Evolutionary conservation across 2,113 vertebrate species (phyloP).

Genomic region (Eclectus roratus): DNA sequence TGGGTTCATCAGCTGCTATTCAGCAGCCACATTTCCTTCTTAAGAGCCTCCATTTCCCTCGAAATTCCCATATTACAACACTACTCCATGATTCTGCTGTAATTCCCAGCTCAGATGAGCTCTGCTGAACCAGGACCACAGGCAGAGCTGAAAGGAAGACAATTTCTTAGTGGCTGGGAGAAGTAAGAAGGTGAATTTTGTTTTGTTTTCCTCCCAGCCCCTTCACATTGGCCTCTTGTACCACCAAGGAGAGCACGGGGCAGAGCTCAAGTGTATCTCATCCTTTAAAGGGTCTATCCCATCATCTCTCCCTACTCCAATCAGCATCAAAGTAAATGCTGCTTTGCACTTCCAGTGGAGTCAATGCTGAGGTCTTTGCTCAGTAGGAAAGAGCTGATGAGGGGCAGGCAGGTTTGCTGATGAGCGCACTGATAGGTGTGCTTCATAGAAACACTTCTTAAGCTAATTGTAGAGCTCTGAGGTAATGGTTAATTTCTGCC

Average conservation of each 20-base stretch:
- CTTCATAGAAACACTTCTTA: neutral
- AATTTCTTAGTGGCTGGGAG: neutral
- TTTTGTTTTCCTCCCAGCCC: neutral
- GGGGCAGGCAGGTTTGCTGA: neutral
- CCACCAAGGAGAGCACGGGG: neutral
- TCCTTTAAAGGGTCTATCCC: neutral
- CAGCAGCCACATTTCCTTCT: neutral
- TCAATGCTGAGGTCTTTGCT: neutral
- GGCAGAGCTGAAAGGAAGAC: neutral
- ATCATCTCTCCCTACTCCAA: neutral
- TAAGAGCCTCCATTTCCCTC: neutral
- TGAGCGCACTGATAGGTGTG: neutral
- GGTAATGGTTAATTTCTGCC: neutral
- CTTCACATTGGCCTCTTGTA: neutral
- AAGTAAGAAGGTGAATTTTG: neutral
- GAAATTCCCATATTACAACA: neutral
- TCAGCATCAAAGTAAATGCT: too few species aligned
- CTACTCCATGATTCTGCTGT: neutral
- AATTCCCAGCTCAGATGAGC: neutral
- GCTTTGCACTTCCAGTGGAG: neutral
- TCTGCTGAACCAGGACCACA: neutral
- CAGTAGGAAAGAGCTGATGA: neutral
- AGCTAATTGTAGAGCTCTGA: neutral
- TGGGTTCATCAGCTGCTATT: neutral
- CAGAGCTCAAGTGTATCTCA: fast-evolving